These are phyloP conservation scores for Ormyrus labotus DNA, from an alignment of 2,888 invertebrate genomes.

Conservation along the genomic window DNA sequence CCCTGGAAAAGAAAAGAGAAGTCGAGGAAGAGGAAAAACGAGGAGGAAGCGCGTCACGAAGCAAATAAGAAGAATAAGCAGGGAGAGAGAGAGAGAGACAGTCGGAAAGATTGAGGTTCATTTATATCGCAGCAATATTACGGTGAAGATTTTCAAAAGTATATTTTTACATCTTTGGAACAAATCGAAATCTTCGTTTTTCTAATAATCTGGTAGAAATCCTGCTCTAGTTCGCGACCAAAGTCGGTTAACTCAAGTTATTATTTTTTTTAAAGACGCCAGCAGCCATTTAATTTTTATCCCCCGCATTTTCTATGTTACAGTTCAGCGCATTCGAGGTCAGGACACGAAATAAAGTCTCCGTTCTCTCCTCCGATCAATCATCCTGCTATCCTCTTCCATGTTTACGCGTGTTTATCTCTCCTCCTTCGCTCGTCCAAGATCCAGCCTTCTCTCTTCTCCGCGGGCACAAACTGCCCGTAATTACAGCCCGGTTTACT, in stretches of 20 bases:
- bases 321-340: too few relatives aligned
- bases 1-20: constrained; percentile 29
- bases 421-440: not conserved
- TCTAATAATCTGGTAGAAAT: too few relatives aligned
- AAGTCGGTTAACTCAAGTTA: too few relatives aligned
- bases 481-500: constrained; percentile 54
- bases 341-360: not conserved
- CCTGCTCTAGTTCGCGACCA: too few relatives aligned
- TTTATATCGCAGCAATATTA: constrained; percentile 6
- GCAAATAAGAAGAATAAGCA: constrained; percentile 6
- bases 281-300: too few relatives aligned
- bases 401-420: constrained; percentile 26
- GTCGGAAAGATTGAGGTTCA: constrained; percentile 1
- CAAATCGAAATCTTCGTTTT: too few relatives aligned
- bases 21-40: constrained; percentile 20
- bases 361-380: constrained; percentile 29
- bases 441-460: constrained; percentile 2
- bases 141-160: not conserved
- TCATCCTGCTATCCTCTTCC: constrained; percentile 2
- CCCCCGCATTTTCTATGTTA: too few relatives aligned
- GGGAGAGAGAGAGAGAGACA: not conserved
- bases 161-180: not conserved
- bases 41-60: constrained; percentile 14
- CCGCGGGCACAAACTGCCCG: constrained; percentile 39
- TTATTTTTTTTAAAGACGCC: too few relatives aligned